These are phyloP conservation scores for Rhodeus uyekii DNA, from an alignment of 2,797 vertebrate species.

Conservation along the genomic window DNA sequence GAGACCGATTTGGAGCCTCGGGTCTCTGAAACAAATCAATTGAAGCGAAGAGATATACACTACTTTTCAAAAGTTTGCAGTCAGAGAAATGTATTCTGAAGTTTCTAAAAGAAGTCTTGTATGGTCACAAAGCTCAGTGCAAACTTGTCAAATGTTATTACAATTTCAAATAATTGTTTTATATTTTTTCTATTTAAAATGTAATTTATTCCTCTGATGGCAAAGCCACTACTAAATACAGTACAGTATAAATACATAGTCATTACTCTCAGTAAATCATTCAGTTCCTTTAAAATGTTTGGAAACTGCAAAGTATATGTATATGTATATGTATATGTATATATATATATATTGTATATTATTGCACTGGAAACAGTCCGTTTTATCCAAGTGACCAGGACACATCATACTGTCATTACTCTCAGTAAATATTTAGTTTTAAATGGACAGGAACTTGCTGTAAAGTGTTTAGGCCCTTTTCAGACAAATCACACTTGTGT, in stretches of 20 bases:
- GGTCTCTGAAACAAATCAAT: background rate
- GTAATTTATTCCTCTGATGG: background rate
- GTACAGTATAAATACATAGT: background rate
- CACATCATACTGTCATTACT: background rate
- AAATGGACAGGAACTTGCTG: constrained; percentile 3
- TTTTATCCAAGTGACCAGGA: background rate
- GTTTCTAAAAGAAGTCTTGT: too few relatives aligned
- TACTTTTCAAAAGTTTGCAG: background rate
- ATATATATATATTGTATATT: too few relatives aligned
- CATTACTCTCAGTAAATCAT: too few relatives aligned
- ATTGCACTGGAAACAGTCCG: background rate
- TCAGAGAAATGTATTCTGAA: too few relatives aligned
- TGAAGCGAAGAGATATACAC: background rate
- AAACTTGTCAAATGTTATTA: background rate
- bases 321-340: too few relatives aligned
- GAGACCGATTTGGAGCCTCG: background rate
- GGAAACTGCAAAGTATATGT: too few relatives aligned
- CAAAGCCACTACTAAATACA: too few relatives aligned
- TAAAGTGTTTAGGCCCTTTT: constrained; percentile 31
- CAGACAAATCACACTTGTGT: constrained; percentile 21
- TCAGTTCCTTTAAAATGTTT: background rate
- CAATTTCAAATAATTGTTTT: background rate
- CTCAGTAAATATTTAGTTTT: constrained; percentile 13
- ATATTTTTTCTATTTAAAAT: background rate
- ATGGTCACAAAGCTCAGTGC: too few relatives aligned